Base-by-base conservation (phyloP, 2,797 vertebrate species). In the Premnoplex brunnescens region DNA sequence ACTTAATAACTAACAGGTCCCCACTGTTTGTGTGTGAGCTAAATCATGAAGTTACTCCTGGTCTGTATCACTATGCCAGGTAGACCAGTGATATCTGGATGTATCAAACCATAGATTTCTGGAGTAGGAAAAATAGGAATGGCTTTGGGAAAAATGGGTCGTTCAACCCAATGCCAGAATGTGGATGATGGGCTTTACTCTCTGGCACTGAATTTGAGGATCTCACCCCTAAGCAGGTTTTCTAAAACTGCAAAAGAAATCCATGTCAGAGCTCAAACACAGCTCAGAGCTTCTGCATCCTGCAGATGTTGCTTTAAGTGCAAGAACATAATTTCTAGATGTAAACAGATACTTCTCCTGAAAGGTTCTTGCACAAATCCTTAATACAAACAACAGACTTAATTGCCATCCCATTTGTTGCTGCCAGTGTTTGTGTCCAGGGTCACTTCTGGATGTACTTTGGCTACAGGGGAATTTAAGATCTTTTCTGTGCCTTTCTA, bases 261-360 rank as follows among this genome's bases (percentile, higher is more conserved):
- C 30, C 19, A 4, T 63, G 39, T 58, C 41, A 49, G 69, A 81
- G 41, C 43, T 79, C 71, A 66, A 91, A 68, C 23, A 34, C 18
- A 76, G 67, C 71, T 95, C 37, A 26, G 85, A 91, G 28, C 27
- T 91, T 46, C 51, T 89, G 63, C 52, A 41, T 69, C 64, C 62
- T 93, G 62, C 74, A 94, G 74, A 58, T 9, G 10, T 91, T 88
- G 30, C 77, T 58, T 66, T 87, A 81, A 92, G 62, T 54, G 48
- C 73, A 82, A 72, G 66, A 58, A n/a, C 17, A 12, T 68, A 1
- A 68, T 79, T 90, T 81, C 37, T 39, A 24, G 72, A 86, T 76
- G 66, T 86, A 76, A 95, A 60, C 77, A 94, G 76, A 78, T 88
- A 90, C 34, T 51, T 72, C 62, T 95, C 64, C 71, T 68, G 85